These are phyloP conservation scores for Rhodeus uyekii DNA, from an alignment of 2,797 vertebrate species.

Conservation along the genomic window DNA sequence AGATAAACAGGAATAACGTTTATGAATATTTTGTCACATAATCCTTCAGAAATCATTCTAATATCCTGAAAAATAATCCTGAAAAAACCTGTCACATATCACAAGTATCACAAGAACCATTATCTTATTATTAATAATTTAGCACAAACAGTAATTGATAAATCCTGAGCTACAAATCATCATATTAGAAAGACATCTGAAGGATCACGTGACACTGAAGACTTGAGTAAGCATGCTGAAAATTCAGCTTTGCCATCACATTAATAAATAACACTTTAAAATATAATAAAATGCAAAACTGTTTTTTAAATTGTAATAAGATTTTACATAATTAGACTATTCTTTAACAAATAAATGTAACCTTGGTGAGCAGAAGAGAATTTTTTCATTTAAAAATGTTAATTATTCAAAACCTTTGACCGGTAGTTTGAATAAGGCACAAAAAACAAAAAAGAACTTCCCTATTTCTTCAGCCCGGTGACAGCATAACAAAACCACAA, in stretches of 20 bases:
- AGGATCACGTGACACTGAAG: not conserved
- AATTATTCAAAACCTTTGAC: not conserved
- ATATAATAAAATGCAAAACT: not conserved
- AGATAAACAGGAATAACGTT: too few species aligned
- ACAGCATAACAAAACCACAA: constrained; percentile 68
- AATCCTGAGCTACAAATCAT: not conserved
- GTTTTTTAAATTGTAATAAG: not conserved
- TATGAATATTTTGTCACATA: too few species aligned
- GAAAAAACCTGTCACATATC: not conserved
- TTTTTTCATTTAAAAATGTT: not conserved
- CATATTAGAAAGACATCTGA: not conserved
- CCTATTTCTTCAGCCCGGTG: constrained; percentile 49
- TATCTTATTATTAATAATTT: not conserved
- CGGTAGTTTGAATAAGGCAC: not conserved
- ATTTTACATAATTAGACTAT: not conserved
- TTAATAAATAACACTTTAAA: not conserved
- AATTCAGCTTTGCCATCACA: too few species aligned
- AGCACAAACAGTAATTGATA: not conserved
- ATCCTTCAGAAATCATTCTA: not conserved
- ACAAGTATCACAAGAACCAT: not conserved
- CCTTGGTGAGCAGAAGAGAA: not conserved
- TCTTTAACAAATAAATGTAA: not conserved
- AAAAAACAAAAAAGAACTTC: constrained; percentile 31
- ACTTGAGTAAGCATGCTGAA: not conserved
- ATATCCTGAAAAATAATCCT: not conserved